These are phyloP conservation scores for Sebastes kiyomatsui DNA, from an alignment of 2,797 vertebrate species.

Conservation along the genomic window DNA sequence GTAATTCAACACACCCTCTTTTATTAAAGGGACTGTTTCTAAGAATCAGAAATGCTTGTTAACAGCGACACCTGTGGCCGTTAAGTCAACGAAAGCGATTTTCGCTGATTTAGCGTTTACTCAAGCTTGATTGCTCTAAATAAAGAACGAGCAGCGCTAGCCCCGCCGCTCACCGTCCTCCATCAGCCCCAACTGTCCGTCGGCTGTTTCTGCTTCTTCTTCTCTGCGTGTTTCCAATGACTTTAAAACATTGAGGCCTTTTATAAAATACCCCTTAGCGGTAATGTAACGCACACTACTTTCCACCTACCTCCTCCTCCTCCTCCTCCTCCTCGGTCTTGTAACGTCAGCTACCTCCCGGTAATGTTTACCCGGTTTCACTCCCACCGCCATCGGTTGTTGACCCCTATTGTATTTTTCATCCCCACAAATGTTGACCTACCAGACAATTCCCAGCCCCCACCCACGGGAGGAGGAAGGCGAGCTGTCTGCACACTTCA, in stretches of 20 bases:
- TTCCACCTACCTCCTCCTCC: not conserved
- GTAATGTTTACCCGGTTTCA: conserved; percentile 43
- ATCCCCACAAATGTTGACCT: conserved; percentile 29
- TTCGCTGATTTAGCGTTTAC: too few species aligned
- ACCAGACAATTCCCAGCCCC: not conserved
- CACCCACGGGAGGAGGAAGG: conserved; percentile 4
- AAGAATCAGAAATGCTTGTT: too few species aligned
- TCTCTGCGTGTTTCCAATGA: conserved; percentile 48
- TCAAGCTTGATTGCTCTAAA: too few species aligned
- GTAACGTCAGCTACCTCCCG: conserved; percentile 56
- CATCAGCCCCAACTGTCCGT: too few species aligned
- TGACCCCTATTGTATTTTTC: conserved; percentile 57
- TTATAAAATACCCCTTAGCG: conserved; percentile 18
- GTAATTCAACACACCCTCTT: too few species aligned
- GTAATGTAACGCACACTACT: conserved; percentile 37
- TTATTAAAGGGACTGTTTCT: too few species aligned
- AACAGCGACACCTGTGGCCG: too few species aligned
- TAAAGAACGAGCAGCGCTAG: too few species aligned
- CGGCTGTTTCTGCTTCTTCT: conserved; percentile 2
- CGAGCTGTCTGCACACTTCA: conserved; percentile 18
- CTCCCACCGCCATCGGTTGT: not conserved
- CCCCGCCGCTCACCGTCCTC: too few species aligned
- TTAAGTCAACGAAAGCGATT: too few species aligned
- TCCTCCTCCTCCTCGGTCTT: conserved; percentile 12
- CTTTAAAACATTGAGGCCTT: conserved; percentile 67